phyloP scores from a whole-genome alignment of 2,888 invertebrate genomes.

The Leptinotarsa juncta region DNA sequence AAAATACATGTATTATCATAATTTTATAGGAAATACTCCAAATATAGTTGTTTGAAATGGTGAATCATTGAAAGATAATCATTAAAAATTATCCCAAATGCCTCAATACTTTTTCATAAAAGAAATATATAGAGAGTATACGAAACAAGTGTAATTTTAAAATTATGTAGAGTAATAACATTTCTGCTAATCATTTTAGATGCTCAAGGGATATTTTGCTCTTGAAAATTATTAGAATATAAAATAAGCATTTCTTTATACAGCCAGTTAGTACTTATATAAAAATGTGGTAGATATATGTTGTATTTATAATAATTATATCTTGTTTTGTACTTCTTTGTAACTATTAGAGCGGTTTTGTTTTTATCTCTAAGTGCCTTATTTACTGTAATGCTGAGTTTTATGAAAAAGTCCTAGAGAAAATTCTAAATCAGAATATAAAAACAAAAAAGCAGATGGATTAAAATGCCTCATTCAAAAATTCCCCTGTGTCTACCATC shows the following conservation, averaged over 20 bases:
- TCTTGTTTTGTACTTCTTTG: slow-evolving; percentile 11
- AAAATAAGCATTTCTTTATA: slow-evolving; percentile 7
- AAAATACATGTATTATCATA: too few relatives aligned
- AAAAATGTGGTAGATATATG: neutral
- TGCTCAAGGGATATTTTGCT: too few relatives aligned
- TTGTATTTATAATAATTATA: neutral
- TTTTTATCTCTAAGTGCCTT: neutral
- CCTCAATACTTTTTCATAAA: too few relatives aligned
- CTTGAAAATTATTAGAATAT: too few relatives aligned
- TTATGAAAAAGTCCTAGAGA: neutral
- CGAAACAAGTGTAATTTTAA: too few relatives aligned
- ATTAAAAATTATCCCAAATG: too few relatives aligned
- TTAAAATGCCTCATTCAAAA: neutral
- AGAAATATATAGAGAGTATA: too few relatives aligned
- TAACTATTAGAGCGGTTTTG: slow-evolving; percentile 6
- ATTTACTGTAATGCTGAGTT: slow-evolving; percentile 4
- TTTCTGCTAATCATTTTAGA: too few relatives aligned
- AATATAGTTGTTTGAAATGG: too few relatives aligned
- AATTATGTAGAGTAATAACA: too few relatives aligned
- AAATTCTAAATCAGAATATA: neutral
- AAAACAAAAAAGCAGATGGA: neutral
- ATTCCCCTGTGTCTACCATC: neutral
- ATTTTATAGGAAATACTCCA: too few relatives aligned
- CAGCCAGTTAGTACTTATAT: slow-evolving; percentile 7
- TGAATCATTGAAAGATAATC: too few relatives aligned